These are phyloP conservation scores for Salvelinus fontinalis DNA, from an alignment of 2,113 vertebrate species.

Conservation along the genomic window DNA sequence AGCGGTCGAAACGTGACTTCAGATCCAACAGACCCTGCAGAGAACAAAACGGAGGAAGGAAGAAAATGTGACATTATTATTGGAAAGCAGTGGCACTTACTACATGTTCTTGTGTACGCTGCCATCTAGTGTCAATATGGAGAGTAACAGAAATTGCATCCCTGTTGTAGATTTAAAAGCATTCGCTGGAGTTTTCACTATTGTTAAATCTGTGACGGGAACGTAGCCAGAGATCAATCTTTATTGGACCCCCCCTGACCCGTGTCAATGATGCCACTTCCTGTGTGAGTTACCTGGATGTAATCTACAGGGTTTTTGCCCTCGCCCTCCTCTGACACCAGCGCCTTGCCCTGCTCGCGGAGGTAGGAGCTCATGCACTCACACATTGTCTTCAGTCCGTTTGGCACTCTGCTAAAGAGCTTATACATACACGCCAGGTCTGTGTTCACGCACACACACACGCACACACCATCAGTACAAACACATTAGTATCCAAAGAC, in stretches of 20 bases:
- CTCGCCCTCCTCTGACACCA: slow-evolving; percentile 98
- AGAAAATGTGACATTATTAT: background rate
- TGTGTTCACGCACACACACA: slow-evolving; percentile 52
- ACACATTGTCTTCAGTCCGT: slow-evolving; percentile 99
- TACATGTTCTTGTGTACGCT: background rate
- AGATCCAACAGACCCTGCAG: slow-evolving; percentile 92
- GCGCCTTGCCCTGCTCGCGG: slow-evolving; percentile 96
- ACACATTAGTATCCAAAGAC: slow-evolving; percentile 26
- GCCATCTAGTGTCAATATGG: background rate
- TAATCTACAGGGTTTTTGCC: slow-evolving; percentile 99
- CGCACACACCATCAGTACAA: background rate
- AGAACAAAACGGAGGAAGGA: background rate
- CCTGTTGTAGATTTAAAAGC: too few species aligned
- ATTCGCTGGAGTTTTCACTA: too few species aligned
- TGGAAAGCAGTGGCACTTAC: too few species aligned
- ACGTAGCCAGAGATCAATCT: too few species aligned
- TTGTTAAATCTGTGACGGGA: too few species aligned
- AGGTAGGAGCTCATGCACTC: slow-evolving; percentile 99
- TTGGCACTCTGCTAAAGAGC: slow-evolving; percentile 96
- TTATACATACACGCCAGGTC: slow-evolving; percentile 99
- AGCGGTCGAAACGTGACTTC: slow-evolving; percentile 96
- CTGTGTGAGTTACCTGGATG: slow-evolving; percentile 83
- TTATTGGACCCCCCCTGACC: background rate
- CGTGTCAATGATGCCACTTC: background rate
- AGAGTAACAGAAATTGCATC: background rate